Evolutionary conservation across 1,140 invertebrate genomes (phyloP).

Genomic region (Tachypleus tridentatus): DNA sequence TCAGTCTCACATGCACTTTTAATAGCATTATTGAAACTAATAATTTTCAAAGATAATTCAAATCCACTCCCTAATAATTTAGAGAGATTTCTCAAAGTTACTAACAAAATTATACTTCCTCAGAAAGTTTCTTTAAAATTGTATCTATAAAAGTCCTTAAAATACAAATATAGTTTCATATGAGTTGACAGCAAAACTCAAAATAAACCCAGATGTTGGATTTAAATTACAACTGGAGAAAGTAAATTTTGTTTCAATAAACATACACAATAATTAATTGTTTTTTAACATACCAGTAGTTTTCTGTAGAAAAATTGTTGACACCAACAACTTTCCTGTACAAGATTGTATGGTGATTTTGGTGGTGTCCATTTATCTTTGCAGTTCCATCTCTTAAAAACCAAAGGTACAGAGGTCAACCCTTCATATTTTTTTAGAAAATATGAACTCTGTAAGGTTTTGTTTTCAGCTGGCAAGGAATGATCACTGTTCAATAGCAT

Average conservation of each 20-base stretch:
- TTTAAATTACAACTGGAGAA: not conserved
- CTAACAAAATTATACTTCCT: no score
- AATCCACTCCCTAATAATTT: no score
- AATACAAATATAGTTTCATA: constrained; percentile 2
- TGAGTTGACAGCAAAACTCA: not conserved
- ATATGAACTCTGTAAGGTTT: no score
- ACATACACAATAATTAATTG: constrained; percentile 8
- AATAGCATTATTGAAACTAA: no score
- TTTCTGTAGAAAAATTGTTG: constrained; percentile 42
- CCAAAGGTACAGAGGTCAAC: not conserved
- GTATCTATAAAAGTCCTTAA: not conserved
- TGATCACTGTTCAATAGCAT: no score
- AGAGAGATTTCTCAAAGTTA: no score
- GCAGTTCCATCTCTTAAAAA: not conserved
- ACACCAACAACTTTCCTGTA: constrained; percentile 43
- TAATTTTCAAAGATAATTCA: no score
- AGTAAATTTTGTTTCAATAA: constrained; percentile 1
- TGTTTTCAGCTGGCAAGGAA: no score
- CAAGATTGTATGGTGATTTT: constrained; percentile 41
- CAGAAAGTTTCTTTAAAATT: no score
- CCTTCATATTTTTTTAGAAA: no score
- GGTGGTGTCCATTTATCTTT: constrained; percentile 38
- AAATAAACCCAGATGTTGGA: not conserved
- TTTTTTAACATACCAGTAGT: constrained; percentile 32
- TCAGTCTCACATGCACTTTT: no score